A percentile compares a stretch with the other conserved stretches of the same genome.
These are phyloP conservation scores for Hydractinia symbiolongicarpus DNA, from an alignment of 30 jellyfish, hydroid and myxozoan species.

Conservation along the genomic window DNA sequence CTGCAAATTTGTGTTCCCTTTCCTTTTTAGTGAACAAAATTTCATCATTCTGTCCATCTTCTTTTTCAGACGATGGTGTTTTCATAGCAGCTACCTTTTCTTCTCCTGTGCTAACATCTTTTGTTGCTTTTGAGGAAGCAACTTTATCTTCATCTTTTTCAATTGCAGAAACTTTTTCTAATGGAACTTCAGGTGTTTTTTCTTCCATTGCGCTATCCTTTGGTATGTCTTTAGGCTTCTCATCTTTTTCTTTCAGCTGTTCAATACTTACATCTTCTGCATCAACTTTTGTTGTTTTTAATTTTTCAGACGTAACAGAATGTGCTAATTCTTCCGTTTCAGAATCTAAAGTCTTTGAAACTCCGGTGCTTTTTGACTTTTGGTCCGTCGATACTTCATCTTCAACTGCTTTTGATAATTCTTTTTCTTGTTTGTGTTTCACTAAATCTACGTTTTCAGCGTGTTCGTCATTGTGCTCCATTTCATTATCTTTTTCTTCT, in stretches of 20 bases:
- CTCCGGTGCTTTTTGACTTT: constrained; percentile 14
- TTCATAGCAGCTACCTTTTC: neutral
- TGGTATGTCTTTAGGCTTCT: constrained; percentile 61
- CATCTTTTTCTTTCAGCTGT: constrained; percentile 61
- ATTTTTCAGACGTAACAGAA: constrained; percentile 1
- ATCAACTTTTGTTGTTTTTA: constrained; percentile 30
- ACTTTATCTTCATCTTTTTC: too few species aligned
- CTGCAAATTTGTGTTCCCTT: constrained; percentile 19
- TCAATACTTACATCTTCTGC: constrained; percentile 71
- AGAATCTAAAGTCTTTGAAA: constrained; percentile 23
- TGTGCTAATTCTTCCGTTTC: constrained; percentile 22
- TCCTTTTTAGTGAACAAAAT: constrained; percentile 12
- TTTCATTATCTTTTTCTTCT: constrained; percentile 28
- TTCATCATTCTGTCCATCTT: constrained; percentile 28
- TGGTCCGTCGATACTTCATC: constrained; percentile 21
- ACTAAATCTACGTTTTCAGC: neutral
- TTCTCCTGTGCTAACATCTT: neutral
- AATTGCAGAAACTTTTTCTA: neutral
- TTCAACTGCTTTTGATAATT: constrained; percentile 12
- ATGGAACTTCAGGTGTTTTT: constrained; percentile 1
- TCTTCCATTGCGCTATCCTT: constrained; percentile 52
- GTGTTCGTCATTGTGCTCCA: constrained; percentile 31
- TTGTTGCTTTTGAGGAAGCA: constrained; percentile 10
- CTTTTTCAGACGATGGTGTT: constrained; percentile 19
- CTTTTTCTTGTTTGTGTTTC: neutral